Evolutionary conservation across 2,888 invertebrate species (phyloP).

Genomic region (Mythimna lalbum): DNA sequence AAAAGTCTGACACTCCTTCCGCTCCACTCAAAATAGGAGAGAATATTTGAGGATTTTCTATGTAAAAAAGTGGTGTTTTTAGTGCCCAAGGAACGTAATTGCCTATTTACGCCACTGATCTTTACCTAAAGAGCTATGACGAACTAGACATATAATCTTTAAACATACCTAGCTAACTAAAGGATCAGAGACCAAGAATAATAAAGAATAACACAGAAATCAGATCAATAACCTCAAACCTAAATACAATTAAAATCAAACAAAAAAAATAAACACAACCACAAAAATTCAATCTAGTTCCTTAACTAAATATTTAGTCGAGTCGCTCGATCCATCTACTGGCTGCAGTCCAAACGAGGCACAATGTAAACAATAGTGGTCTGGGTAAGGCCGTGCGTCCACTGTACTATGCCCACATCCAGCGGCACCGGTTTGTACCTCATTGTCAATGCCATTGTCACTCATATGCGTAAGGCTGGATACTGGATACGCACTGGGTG

Average conservation of each 20-base stretch:
- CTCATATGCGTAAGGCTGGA: slow-evolving; percentile 30
- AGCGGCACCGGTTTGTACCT: slow-evolving; percentile 72
- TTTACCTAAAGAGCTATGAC: too few relatives aligned
- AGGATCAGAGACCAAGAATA: too few relatives aligned
- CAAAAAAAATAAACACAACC: neutral
- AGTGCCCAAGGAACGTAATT: too few relatives aligned
- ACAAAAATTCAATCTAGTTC: slow-evolving; percentile 21
- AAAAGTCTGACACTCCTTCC: too few relatives aligned
- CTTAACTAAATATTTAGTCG: slow-evolving; percentile 28
- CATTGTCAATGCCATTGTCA: slow-evolving; percentile 76
- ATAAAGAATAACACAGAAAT: neutral
- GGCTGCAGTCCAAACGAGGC: slow-evolving; percentile 45
- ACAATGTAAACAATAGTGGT: slow-evolving; percentile 63
- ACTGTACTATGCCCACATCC: slow-evolving; percentile 57
- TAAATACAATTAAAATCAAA: slow-evolving; percentile 12
- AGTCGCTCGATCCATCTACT: slow-evolving; percentile 24
- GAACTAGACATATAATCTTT: too few relatives aligned
- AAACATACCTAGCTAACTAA: too few relatives aligned
- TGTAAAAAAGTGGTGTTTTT: too few relatives aligned
- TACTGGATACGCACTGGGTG: slow-evolving; percentile 29
- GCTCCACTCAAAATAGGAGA: too few relatives aligned
- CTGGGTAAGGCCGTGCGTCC: slow-evolving; percentile 28
- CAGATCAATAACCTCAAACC: slow-evolving; percentile 1
- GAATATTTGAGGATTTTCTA: too few relatives aligned
- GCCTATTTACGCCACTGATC: too few relatives aligned